Base-by-base conservation (phyloP, 2,888 invertebrate genomes). In the Glaucopsyche alexis region DNA sequence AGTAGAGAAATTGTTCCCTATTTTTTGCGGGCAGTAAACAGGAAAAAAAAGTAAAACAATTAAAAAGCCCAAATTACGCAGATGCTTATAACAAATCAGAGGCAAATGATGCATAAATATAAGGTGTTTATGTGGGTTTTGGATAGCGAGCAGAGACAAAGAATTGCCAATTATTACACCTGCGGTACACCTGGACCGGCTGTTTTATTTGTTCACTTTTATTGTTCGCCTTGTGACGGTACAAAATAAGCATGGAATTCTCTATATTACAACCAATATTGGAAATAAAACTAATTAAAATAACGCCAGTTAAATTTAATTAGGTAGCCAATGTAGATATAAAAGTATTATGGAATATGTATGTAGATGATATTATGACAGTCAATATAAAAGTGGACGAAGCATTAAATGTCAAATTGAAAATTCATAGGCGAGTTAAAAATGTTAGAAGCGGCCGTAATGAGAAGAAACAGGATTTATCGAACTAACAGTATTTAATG, bases 111-210 rank as follows among this genome's bases (percentile, higher is more conserved):
- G 60, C 42, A 40, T 66, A 72, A 66, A 52, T 66, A 79, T 80
- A 87, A 87, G 83, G 85, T 84, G 85, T 85, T 86, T 84, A 83
- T 87, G 83, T 82, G 80, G 81, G 85, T 85, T 87, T 86, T 85
- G 81, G 85, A 81, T 84, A 82, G 83, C 82, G 83, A 83, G 79
- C 80, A 87, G 89, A 91, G 90, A 92, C 92, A 92, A 93, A 92
- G 93, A 91, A 90, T 92, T 87, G 92, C 87, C 91, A 91, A 91
- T 93, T 91, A 92, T 88, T 92, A 88, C 93, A 92, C 92, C 93
- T 93, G 93, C 91, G 81, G 84, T 83, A 86, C 93, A 91, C 87
- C 92, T 92, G 92, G 88, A 81, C 87, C 88, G 89, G 89, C 86
- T 89, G 89, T 90, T 90, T 91, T 91, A 91, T 93, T 92, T 92